A percentile compares a stretch with the other conserved stretches of the same genome.
Conservation (phyloP, 35 echinoderm and acorn worm genomes). For the Lytechinus pictus region DNA sequence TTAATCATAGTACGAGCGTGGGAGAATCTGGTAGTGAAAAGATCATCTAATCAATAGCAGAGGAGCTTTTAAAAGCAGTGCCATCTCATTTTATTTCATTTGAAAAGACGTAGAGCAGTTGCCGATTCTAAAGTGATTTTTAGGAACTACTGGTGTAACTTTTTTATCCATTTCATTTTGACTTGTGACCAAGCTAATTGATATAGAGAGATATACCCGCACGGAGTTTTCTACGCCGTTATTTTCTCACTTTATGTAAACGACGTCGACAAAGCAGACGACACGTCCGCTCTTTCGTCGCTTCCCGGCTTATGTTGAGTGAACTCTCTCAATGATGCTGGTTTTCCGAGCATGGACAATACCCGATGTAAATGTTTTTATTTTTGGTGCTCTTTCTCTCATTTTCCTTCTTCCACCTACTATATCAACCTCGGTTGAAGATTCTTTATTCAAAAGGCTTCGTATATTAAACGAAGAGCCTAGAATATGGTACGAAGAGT, state of each 20-base stretch:
- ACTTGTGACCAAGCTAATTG: neutral
- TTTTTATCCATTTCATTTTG: neutral
- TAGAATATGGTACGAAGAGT: neutral
- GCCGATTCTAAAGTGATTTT: neutral
- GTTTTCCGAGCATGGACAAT: neutral
- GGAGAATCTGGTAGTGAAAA: neutral
- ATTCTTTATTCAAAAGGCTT: conserved; percentile 7
- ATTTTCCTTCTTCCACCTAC: neutral
- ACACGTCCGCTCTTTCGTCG: neutral
- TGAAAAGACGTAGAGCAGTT: neutral
- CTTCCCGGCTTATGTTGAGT: neutral
- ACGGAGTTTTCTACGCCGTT: too few relatives aligned
- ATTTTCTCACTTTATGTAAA: too few relatives aligned
- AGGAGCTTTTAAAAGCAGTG: neutral
- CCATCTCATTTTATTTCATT: neutral
- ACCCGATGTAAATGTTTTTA: neutral
- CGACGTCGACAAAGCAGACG: neutral
- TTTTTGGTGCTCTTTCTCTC: neutral
- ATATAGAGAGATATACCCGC: neutral
- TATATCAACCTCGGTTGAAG: neutral
- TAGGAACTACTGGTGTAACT: neutral
- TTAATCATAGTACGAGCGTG: neutral
- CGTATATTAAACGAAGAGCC: neutral
- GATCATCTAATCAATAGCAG: neutral
- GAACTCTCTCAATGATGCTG: neutral